phyloP scores from a whole-genome alignment of 2,113 vertebrate genomes.

The Cercocebus atys region DNA sequence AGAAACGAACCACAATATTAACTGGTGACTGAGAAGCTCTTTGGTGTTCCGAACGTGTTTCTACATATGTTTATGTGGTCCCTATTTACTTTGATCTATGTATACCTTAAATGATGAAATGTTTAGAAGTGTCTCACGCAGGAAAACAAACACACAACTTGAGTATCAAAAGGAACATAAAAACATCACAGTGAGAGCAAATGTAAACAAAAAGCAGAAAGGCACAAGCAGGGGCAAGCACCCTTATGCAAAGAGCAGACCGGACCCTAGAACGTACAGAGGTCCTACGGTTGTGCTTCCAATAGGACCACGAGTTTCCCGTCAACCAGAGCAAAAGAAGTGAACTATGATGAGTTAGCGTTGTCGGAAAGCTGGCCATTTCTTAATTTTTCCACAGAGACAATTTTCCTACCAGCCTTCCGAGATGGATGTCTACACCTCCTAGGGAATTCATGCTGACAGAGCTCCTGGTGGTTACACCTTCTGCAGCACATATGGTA shows the following conservation, averaged over 20 bases:
- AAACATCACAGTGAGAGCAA: background rate
- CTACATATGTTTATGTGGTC: background rate
- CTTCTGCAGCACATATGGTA: background rate
- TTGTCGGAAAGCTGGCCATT: background rate
- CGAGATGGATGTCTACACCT: background rate
- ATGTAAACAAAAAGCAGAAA: background rate
- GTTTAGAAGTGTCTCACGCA: background rate
- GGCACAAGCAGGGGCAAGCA: too few relatives aligned
- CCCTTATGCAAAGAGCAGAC: background rate
- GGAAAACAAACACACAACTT: background rate
- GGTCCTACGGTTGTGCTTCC: too few relatives aligned
- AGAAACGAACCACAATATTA: background rate
- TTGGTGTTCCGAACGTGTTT: background rate
- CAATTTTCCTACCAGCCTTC: background rate
- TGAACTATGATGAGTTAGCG: too few relatives aligned
- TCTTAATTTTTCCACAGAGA: background rate
- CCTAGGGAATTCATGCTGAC: background rate
- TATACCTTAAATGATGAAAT: background rate
- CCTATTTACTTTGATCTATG: background rate
- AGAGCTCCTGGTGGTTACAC: background rate
- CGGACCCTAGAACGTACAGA: rapidly evolving
- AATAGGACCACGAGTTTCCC: background rate
- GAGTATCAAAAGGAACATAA: background rate
- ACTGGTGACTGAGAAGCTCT: background rate
- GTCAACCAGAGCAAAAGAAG: background rate